These are phyloP conservation scores for Thamnaconus septentrionalis DNA, from an alignment of 2,113 vertebrate genomes.

Conservation along the genomic window DNA sequence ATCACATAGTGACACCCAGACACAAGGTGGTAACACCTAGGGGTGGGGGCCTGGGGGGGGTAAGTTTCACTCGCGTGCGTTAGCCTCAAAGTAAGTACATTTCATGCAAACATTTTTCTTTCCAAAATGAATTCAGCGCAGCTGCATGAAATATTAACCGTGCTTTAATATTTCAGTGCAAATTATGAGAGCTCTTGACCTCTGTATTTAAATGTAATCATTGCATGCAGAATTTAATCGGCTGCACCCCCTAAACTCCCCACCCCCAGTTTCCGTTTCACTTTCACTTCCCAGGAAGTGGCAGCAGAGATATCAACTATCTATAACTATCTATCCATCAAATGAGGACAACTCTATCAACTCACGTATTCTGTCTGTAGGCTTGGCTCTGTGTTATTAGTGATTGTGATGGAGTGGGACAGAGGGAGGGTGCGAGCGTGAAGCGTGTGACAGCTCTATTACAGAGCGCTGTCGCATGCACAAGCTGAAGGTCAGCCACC, in stretches of 20 bases:
- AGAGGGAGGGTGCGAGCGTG: slow-evolving; percentile 20
- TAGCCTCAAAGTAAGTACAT: slow-evolving; percentile 21
- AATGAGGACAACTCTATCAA: neutral
- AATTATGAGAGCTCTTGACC: slow-evolving; percentile 73
- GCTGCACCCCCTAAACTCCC: slow-evolving; percentile 26
- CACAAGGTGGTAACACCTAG: slow-evolving; percentile 1
- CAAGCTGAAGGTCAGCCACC: slow-evolving; percentile 58
- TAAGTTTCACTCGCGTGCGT: slow-evolving; percentile 6
- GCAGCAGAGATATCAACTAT: no score
- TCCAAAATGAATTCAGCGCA: slow-evolving; percentile 55
- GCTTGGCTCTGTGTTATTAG: slow-evolving; percentile 2
- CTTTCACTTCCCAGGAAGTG: neutral
- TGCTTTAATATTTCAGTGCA: slow-evolving; percentile 73
- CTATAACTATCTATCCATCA: neutral
- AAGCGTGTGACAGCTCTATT: slow-evolving; percentile 57
- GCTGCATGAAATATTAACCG: slow-evolving; percentile 71
- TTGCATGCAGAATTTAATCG: slow-evolving; percentile 68
- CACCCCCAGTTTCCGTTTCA: no score
- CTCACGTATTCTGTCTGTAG: neutral
- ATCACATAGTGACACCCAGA: slow-evolving; percentile 8
- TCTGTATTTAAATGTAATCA: slow-evolving; percentile 73
- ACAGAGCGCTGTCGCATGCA: slow-evolving; percentile 2
- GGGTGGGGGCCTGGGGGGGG: neutral
- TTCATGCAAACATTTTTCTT: slow-evolving; percentile 56
- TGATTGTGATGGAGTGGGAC: neutral